These are phyloP conservation scores for Eilema sororculum DNA, from an alignment of 2,888 invertebrate genomes.

Conservation along the genomic window DNA sequence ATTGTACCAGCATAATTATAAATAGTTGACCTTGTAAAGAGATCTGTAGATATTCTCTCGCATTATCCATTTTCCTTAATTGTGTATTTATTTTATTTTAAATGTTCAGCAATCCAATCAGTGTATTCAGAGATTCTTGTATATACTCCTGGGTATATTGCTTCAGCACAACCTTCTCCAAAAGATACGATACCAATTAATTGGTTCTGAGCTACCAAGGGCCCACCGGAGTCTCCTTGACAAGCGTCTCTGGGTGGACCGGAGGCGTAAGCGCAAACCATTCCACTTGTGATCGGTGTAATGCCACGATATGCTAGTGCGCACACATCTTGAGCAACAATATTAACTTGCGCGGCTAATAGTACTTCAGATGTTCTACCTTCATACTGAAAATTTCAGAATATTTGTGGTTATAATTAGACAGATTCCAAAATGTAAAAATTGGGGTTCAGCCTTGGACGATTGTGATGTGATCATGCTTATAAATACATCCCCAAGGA, in stretches of 20 bases:
- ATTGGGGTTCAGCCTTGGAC: no score
- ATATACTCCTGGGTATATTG: conserved; percentile 86
- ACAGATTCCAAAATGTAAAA: no score
- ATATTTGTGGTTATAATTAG: not conserved
- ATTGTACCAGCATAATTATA: not conserved
- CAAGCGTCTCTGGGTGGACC: conserved; percentile 78
- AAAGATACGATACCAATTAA: conserved; percentile 87
- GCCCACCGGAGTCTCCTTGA: conserved; percentile 88
- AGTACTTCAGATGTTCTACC: conserved; percentile 69
- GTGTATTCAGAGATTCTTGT: conserved; percentile 79
- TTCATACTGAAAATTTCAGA: conserved; percentile 65
- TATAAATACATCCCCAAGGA: no score
- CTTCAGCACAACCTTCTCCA: conserved; percentile 86
- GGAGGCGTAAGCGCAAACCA: conserved; percentile 77
- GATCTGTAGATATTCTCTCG: not conserved
- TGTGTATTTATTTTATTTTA: not conserved
- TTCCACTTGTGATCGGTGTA: conserved; percentile 68
- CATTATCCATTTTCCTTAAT: not conserved
- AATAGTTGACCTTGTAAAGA: not conserved
- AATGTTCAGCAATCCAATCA: conserved; percentile 65
- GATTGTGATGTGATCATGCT: no score
- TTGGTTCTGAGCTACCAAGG: conserved; percentile 77
- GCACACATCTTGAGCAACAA: conserved; percentile 74
- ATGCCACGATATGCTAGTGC: conserved; percentile 69
- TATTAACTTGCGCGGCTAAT: conserved; percentile 71